Percentiles rank a stretch among this genome's conserved stretches.
These are phyloP conservation scores for Eupithecia subumbrata DNA, from an alignment of 2,888 invertebrate genomes.

Conservation along the genomic window DNA sequence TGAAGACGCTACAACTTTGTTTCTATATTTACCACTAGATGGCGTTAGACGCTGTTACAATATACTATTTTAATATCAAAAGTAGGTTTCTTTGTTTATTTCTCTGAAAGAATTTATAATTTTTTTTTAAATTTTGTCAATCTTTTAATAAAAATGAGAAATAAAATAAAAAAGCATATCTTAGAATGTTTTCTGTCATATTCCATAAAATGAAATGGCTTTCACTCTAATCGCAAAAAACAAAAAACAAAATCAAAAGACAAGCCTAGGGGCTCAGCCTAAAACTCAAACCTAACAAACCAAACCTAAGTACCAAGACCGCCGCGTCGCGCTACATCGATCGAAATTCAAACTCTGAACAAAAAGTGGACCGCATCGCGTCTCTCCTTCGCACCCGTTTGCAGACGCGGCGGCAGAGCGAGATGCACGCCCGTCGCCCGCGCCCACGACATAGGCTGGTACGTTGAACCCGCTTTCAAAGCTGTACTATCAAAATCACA, in stretches of 20 bases:
- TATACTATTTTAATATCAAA: background rate
- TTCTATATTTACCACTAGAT: background rate
- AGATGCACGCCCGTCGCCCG: conserved; percentile 65
- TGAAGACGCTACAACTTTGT: background rate
- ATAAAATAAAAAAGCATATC: background rate
- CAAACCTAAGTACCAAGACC: conserved; percentile 65
- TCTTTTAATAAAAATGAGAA: background rate
- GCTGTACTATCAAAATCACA: conserved; percentile 55
- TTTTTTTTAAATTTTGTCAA: background rate
- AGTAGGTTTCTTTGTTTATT: background rate
- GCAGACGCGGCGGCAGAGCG: conserved; percentile 49
- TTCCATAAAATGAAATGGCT: background rate
- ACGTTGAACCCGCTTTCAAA: conserved; percentile 74
- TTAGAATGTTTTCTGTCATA: background rate
- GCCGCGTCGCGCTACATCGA: conserved; percentile 66
- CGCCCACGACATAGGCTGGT: conserved; percentile 78
- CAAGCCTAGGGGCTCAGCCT: conserved; percentile 7
- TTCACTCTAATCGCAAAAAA: background rate
- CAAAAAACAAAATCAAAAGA: background rate
- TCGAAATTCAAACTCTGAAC: conserved; percentile 78
- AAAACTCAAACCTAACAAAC: conserved; percentile 29
- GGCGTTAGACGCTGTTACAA: background rate
- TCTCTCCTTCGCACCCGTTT: conserved; percentile 55
- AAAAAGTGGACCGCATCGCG: conserved; percentile 72
- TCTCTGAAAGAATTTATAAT: background rate